These are phyloP conservation scores for Palythoa heliodiscus DNA, from an alignment of 92 coral and sea anemone species.

Conservation along the genomic window DNA sequence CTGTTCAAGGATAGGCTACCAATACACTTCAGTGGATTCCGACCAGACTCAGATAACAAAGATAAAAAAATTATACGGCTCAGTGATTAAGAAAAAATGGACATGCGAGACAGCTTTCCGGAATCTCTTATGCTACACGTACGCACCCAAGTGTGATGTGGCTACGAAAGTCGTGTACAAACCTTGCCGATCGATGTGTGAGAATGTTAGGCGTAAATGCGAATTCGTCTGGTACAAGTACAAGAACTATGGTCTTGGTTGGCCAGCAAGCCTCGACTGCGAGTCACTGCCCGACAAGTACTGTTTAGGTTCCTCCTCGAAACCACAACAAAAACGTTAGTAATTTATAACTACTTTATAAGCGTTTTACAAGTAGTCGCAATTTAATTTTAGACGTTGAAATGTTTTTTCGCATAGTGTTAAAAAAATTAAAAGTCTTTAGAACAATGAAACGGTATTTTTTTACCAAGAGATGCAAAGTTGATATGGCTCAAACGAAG, in stretches of 20 bases:
- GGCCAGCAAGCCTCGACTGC: conserved; percentile 39
- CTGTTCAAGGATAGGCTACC: conserved; percentile 13
- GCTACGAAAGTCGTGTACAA: conserved; percentile 11
- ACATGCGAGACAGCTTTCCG: background rate
- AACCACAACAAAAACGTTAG: background rate
- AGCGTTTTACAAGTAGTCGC: background rate
- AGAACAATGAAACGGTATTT: too few relatives aligned
- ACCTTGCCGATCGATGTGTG: conserved; percentile 27
- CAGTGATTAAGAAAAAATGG: conserved; percentile 9
- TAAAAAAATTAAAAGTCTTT: too few relatives aligned
- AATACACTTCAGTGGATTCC: conserved; percentile 26
- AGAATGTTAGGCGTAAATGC: conserved; percentile 19
- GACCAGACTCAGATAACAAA: conserved; percentile 34
- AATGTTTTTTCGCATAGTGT: background rate
- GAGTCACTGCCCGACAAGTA: conserved; percentile 35
- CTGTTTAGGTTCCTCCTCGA: conserved; percentile 1
- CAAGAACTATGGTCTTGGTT: conserved; percentile 35
- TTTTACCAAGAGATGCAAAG: too few relatives aligned
- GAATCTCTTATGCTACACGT: conserved; percentile 4
- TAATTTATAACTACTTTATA: background rate
- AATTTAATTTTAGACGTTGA: background rate
- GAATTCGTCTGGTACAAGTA: conserved; percentile 35
- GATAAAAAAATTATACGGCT: background rate
- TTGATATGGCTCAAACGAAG: too few relatives aligned
- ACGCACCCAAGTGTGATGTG: conserved; percentile 34